Percentiles rank a stretch among this genome's conserved stretches.
These are phyloP conservation scores for Epsilonema sp. DNA, from an alignment of 2,888 invertebrate genomes.

Conservation along the genomic window DNA sequence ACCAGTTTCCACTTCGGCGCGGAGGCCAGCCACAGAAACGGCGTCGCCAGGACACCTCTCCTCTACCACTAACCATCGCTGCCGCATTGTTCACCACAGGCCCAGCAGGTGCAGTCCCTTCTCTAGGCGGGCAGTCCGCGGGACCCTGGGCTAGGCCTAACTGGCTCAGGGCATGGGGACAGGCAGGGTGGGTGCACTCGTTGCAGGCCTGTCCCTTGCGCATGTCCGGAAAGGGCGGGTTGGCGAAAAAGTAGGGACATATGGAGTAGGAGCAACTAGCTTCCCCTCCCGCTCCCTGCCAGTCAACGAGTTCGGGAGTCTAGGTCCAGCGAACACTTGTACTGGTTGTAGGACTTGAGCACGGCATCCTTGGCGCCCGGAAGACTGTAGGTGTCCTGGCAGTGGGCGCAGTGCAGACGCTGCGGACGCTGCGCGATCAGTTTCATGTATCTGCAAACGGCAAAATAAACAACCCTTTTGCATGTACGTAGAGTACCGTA, in stretches of 20 bases:
- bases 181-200: constrained; percentile 82
- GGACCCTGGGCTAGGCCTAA: constrained; percentile 18
- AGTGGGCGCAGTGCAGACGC: constrained; percentile 76
- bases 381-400: constrained; percentile 76
- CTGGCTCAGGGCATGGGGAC: constrained; percentile 55
- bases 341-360: constrained; percentile 38
- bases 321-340: constrained; percentile 89
- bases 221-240: constrained; percentile 91
- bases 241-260: constrained; percentile 93
- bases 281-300: constrained; percentile 41
- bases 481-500: no score
- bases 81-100: not conserved
- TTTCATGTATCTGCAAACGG: constrained; percentile 96
- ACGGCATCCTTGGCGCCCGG: constrained; percentile 44
- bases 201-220: constrained; percentile 72
- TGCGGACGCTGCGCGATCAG: constrained; percentile 80
- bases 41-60: constrained; percentile 65
- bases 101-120: no score
- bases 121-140: constrained; percentile 13
- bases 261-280: constrained; percentile 39
- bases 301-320: constrained; percentile 88
- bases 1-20: constrained; percentile 87
- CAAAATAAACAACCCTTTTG: no score
- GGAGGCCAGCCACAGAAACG: constrained; percentile 72
- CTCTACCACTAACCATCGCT: constrained; percentile 36